A percentile compares a stretch with the other conserved stretches of the same genome.
Conservation (phyloP, 2,888 invertebrate species). For the Tiliacea citrago region DNA sequence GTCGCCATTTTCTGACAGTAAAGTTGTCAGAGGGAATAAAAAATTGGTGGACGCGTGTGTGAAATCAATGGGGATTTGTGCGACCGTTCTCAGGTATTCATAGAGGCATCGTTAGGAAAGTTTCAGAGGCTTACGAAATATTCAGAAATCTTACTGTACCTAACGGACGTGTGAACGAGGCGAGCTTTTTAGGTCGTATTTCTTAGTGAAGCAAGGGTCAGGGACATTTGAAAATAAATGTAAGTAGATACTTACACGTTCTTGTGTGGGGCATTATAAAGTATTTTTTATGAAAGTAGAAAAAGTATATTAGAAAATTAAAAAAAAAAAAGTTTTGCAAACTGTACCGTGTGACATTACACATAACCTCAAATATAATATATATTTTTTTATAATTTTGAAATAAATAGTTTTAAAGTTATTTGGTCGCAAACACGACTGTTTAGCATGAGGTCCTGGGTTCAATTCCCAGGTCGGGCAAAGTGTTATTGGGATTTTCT, state of each 20-base stretch:
- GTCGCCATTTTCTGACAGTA: conserved; percentile 53
- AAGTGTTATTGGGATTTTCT: too few relatives aligned
- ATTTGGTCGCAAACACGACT: too few relatives aligned
- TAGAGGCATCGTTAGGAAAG: conserved; percentile 42
- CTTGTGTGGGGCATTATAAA: neutral
- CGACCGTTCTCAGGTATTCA: conserved; percentile 57
- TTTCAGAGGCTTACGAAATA: conserved; percentile 23
- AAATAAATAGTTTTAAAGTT: too few relatives aligned
- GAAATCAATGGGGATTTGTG: conserved; percentile 65
- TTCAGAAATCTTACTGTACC: neutral
- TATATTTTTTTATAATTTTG: too few relatives aligned
- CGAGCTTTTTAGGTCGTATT: neutral
- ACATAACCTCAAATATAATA: too few relatives aligned
- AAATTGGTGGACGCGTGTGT: conserved; percentile 61
- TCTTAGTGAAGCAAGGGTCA: neutral
- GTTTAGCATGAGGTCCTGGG: too few relatives aligned
- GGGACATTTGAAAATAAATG: neutral
- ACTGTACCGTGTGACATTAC: too few relatives aligned
- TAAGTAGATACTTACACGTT: neutral
- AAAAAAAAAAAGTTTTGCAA: neutral
- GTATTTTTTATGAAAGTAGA: too few relatives aligned
- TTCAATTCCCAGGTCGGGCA: too few relatives aligned
- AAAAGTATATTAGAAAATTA: too few relatives aligned
- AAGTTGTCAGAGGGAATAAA: conserved; percentile 63
- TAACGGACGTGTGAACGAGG: neutral